Conservation (phyloP, 2,113 vertebrate species). For the Rhinolophus ferrumequinum region DNA sequence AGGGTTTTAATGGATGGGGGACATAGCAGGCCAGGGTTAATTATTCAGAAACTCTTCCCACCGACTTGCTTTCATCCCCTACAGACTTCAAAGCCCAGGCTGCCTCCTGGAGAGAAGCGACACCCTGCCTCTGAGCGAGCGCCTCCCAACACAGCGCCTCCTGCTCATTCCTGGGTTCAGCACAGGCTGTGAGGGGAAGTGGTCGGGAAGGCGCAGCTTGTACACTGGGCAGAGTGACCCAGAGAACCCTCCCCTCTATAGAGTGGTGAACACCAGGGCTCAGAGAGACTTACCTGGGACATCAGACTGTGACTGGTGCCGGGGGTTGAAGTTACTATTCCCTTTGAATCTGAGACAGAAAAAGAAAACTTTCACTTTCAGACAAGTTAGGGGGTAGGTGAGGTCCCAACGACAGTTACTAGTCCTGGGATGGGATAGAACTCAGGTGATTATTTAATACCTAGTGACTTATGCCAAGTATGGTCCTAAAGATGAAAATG, state of each 20-base stretch:
- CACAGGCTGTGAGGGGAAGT: accelerated
- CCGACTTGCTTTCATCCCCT: neutral
- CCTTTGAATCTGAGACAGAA: neutral
- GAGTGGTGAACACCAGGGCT: neutral
- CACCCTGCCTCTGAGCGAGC: neutral
- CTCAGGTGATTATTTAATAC: neutral
- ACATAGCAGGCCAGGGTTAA: neutral
- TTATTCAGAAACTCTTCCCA: neutral
- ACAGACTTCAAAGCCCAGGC: neutral
- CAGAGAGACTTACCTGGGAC: neutral
- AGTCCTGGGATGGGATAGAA: neutral
- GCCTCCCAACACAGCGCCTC: neutral
- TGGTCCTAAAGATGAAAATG: neutral
- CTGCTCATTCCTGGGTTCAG: neutral
- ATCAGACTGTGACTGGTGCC: too few relatives aligned
- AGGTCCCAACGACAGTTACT: neutral
- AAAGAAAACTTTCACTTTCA: neutral
- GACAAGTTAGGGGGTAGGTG: neutral
- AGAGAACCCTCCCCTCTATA: neutral
- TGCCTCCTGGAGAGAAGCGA: neutral
- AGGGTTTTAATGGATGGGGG: neutral
- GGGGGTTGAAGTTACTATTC: neutral
- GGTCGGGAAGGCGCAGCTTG: neutral
- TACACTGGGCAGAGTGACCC: neutral
- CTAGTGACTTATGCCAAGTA: neutral